Evolutionary conservation across 2,888 invertebrate species (phyloP).

Genomic region (Lymantria dispar): DNA sequence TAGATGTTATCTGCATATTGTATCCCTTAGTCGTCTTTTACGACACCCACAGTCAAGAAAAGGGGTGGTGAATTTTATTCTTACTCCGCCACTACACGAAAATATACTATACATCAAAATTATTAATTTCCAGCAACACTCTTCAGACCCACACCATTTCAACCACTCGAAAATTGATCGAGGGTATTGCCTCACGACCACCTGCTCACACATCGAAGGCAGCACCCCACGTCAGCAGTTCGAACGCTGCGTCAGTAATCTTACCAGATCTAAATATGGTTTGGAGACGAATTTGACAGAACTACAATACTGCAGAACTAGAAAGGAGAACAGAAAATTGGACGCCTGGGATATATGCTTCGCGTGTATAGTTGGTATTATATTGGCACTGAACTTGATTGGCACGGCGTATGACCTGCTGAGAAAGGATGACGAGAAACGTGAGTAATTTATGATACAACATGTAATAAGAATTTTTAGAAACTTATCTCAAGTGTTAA

Average conservation of each 20-base stretch:
- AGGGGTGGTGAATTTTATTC: no score
- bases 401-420: constrained; percentile 50
- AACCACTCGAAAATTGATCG: constrained; percentile 56
- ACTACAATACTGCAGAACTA: constrained; percentile 39
- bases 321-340: not conserved
- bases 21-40: no score
- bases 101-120: not conserved
- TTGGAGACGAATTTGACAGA: constrained; percentile 36
- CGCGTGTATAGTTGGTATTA: constrained; percentile 17
- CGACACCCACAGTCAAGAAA: no score
- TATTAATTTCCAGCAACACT: constrained; percentile 40
- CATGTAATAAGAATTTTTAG: no score
- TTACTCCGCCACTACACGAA: no score
- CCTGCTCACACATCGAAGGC: constrained; percentile 33
- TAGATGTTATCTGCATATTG: no score
- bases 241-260: constrained; percentile 41
- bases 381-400: constrained; percentile 39
- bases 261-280: constrained; percentile 31
- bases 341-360: constrained; percentile 34
- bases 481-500: no score
- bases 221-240: constrained; percentile 29
- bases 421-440: constrained; percentile 22
- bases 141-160: constrained; percentile 44
- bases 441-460: constrained; percentile 29
- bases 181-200: constrained; percentile 47